These are phyloP conservation scores for Scleropages formosus DNA, from an alignment of 2,797 vertebrate species.

Conservation along the genomic window DNA sequence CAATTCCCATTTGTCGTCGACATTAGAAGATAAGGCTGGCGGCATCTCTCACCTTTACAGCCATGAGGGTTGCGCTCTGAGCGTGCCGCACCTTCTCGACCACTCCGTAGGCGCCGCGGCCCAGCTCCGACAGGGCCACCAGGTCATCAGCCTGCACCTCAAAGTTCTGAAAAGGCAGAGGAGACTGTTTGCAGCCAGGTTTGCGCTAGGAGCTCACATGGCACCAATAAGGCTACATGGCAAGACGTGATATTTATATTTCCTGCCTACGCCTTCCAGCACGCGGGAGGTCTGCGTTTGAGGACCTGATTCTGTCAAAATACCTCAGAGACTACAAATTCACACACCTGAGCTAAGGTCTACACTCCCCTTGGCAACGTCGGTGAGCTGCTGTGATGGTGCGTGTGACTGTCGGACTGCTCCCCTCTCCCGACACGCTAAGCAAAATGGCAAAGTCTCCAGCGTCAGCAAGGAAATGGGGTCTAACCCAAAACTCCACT, in stretches of 20 bases:
- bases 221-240: not conserved
- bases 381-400: not conserved
- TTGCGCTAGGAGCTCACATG: not conserved
- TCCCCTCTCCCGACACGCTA: no score
- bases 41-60: slow-evolving; percentile 81
- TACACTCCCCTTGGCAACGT: no score
- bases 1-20: no score
- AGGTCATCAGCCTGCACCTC: slow-evolving; percentile 98
- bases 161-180: slow-evolving; percentile 77
- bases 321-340: no score
- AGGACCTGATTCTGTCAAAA: no score
- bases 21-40: not conserved
- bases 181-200: not conserved
- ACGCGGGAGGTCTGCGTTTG: no score
- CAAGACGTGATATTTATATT: no score
- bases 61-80: slow-evolving; percentile 94
- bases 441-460: no score
- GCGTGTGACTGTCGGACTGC: no score
- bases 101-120: slow-evolving; percentile 91
- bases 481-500: no score
- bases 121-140: slow-evolving; percentile 89
- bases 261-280: not conserved
- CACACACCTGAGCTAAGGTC: no score
- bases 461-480: no score
- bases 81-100: slow-evolving; percentile 95